These are phyloP conservation scores for Ambastaia sidthimunki DNA, from an alignment of 2,797 vertebrate species.

Conservation along the genomic window DNA sequence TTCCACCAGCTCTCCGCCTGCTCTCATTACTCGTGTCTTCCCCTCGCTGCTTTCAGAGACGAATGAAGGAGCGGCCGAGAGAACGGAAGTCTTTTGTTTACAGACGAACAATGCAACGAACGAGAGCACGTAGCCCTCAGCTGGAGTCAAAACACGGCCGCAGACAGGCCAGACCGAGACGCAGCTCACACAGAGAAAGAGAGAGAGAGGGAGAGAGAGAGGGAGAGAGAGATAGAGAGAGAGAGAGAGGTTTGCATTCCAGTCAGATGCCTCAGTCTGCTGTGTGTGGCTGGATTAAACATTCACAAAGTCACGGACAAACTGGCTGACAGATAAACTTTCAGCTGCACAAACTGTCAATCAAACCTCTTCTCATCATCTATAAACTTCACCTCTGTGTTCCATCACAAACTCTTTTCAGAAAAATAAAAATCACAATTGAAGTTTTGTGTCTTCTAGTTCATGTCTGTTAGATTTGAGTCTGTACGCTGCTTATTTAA, in stretches of 20 bases:
- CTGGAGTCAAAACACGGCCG: slow-evolving; percentile 67
- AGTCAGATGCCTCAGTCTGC: slow-evolving; percentile 71
- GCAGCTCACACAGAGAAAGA: slow-evolving; percentile 52
- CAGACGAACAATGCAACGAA: slow-evolving; percentile 72
- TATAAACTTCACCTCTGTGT: not conserved
- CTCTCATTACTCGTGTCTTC: slow-evolving; percentile 35
- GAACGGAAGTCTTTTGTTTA: slow-evolving; percentile 74
- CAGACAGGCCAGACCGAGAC: slow-evolving; percentile 55
- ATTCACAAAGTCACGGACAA: slow-evolving; percentile 65
- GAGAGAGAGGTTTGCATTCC: slow-evolving; percentile 59
- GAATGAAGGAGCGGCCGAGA: slow-evolving; percentile 54
- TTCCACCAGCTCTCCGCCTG: slow-evolving; percentile 55
- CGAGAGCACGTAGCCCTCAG: slow-evolving; percentile 58
- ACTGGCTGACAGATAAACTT: slow-evolving; percentile 31
- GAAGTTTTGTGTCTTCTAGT: not conserved
- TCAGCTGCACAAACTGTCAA: not conserved
- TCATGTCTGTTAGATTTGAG: too few relatives aligned
- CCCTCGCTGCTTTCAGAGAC: slow-evolving; percentile 37
- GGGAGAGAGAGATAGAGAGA: too few relatives aligned
- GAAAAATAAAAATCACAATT: not conserved
- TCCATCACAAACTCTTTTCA: not conserved
- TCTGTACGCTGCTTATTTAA: too few relatives aligned
- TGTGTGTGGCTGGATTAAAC: slow-evolving; percentile 64
- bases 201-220: slow-evolving; percentile 12
- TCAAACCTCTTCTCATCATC: not conserved